Conservation (phyloP, 2,113 vertebrate genomes). For the Emberiza fucata region DNA sequence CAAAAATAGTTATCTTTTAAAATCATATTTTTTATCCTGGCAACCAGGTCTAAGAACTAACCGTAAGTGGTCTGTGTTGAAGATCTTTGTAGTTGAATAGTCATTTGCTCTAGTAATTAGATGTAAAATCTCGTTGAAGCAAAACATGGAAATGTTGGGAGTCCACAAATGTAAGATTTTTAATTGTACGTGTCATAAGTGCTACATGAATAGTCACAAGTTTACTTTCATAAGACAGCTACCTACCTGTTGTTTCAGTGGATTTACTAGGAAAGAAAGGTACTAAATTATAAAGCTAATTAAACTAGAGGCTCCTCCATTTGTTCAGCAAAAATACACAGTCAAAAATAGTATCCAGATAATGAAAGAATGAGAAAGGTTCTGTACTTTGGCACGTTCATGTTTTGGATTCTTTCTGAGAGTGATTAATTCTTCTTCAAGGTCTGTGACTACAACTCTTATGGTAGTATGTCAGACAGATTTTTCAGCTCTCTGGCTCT, state of each 20-base stretch:
- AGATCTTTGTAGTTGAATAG: background rate
- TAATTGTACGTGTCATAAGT: background rate
- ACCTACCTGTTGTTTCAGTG: background rate
- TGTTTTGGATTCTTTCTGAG: background rate
- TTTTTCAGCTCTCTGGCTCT: background rate
- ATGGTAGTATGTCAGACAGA: background rate
- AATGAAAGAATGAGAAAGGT: background rate
- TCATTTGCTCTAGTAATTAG: background rate
- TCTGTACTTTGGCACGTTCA: background rate
- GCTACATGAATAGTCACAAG: background rate
- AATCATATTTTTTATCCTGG: background rate
- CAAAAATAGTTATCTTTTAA: background rate
- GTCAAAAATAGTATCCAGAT: background rate
- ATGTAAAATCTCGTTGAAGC: background rate
- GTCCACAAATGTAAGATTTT: background rate
- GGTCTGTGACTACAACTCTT: background rate
- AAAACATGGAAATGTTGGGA: background rate
- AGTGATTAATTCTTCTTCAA: background rate
- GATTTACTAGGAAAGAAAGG: background rate
- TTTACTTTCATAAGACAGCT: background rate
- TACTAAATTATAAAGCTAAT: conserved; percentile 1
- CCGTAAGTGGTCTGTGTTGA: background rate
- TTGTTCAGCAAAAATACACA: background rate
- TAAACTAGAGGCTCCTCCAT: background rate
- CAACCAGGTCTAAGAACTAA: background rate